A percentile compares a stretch with the other conserved stretches of the same genome.
phyloP scores from a whole-genome alignment of 2,797 vertebrate species.

The Thunnus albacares region DNA sequence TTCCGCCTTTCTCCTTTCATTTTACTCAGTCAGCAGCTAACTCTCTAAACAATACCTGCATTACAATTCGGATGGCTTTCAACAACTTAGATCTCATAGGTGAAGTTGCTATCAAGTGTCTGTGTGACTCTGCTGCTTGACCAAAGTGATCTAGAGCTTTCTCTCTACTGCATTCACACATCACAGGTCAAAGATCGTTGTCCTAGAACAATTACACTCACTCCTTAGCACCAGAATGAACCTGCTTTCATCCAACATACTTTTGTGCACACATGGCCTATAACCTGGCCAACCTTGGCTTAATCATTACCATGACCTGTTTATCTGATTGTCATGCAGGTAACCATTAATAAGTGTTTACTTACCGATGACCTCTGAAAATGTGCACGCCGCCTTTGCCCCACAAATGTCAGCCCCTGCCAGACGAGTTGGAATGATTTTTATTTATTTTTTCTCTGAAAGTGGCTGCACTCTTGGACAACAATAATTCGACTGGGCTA shows the following conservation, averaged over 20 bases:
- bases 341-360: constrained; percentile 99
- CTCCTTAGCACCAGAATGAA: constrained; percentile 78
- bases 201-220: constrained; percentile 84
- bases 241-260: constrained; percentile 80
- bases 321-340: constrained; percentile 95
- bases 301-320: constrained; percentile 98
- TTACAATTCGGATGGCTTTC: constrained; percentile 73
- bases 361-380: constrained; percentile 96
- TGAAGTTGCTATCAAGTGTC: constrained; percentile 20
- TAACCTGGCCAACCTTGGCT: constrained; percentile 87
- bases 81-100: constrained; percentile 63
- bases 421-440: constrained; percentile 72
- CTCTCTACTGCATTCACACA: constrained; percentile 76
- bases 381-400: constrained; percentile 89
- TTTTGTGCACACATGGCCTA: constrained; percentile 85
- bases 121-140: constrained; percentile 22
- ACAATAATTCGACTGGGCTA: constrained; percentile 37
- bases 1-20: constrained; percentile 62
- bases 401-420: constrained; percentile 89
- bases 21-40: constrained; percentile 73
- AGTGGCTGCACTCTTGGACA: constrained; percentile 69
- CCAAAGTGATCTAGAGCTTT: constrained; percentile 28
- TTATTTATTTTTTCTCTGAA: constrained; percentile 56
- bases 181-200: constrained; percentile 84
- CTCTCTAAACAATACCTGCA: constrained; percentile 69